Conservation (phyloP, 2,888 invertebrate genomes). For the Hypena proboscidalis region DNA sequence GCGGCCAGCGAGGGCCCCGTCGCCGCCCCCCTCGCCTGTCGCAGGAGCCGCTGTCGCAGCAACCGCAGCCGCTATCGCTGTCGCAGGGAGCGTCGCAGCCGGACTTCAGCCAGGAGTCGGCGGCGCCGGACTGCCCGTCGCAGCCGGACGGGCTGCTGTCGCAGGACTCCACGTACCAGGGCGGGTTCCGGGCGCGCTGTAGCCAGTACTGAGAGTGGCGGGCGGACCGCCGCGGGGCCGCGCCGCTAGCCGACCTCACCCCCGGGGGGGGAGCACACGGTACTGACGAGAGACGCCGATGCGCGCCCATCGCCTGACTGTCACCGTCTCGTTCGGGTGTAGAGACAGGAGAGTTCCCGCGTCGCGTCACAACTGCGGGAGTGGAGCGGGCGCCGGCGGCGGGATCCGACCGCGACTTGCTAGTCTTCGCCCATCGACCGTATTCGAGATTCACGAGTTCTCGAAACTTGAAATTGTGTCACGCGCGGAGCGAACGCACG, state of each 20-base stretch:
- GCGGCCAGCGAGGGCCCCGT: slow-evolving; percentile 68
- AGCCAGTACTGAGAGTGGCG: slow-evolving; percentile 92
- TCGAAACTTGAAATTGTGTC: slow-evolving; percentile 53
- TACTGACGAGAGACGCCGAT: slow-evolving; percentile 57
- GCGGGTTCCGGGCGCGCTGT: slow-evolving; percentile 88
- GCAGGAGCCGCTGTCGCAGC: slow-evolving; percentile 91
- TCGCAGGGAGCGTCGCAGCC: slow-evolving; percentile 90
- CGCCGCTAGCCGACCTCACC: slow-evolving; percentile 49
- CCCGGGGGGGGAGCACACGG: slow-evolving; percentile 52
- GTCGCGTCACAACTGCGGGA: slow-evolving; percentile 35
- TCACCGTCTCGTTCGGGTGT: slow-evolving; percentile 37
- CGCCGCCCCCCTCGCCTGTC: slow-evolving; percentile 79
- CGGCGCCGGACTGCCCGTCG: slow-evolving; percentile 94
- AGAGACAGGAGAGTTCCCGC: slow-evolving; percentile 34
- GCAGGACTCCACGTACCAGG: slow-evolving; percentile 95
- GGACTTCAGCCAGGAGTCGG: slow-evolving; percentile 92
- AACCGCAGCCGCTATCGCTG: slow-evolving; percentile 87
- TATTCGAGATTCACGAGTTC: slow-evolving; percentile 44
- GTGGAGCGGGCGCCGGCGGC: slow-evolving; percentile 49
- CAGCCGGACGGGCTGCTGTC: slow-evolving; percentile 98
- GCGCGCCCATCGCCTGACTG: slow-evolving; percentile 44
- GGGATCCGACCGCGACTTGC: slow-evolving; percentile 53
- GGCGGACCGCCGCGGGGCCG: slow-evolving; percentile 87
- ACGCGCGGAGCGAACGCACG: slow-evolving; percentile 56
- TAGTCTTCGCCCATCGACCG: slow-evolving; percentile 55